These are phyloP conservation scores for Stictonetta naevosa DNA, from an alignment of 2,113 vertebrate genomes.

Conservation along the genomic window DNA sequence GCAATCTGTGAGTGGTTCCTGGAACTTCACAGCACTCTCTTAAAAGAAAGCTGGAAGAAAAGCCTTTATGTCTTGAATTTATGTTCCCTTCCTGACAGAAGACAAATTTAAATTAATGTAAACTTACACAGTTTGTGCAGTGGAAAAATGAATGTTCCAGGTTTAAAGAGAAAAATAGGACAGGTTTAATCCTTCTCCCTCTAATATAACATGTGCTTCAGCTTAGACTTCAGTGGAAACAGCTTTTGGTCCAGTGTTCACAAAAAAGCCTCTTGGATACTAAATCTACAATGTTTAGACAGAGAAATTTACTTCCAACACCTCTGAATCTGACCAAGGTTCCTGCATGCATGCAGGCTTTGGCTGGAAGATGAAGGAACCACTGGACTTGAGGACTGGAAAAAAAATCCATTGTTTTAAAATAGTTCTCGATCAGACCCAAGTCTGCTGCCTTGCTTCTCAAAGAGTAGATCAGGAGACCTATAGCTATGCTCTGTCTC, in stretches of 20 bases:
- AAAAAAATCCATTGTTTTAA: background rate
- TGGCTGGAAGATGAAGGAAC: background rate
- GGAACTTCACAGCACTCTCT: background rate
- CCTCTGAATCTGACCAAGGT: background rate
- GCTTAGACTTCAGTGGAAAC: rapidly evolving
- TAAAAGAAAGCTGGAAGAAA: background rate
- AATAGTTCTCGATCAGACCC: background rate
- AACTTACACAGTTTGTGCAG: background rate
- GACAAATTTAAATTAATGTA: background rate
- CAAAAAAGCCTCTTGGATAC: background rate
- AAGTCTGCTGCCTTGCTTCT: background rate
- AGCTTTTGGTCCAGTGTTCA: background rate
- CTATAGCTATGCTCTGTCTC: background rate
- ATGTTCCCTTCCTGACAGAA: background rate
- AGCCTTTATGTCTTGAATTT: background rate
- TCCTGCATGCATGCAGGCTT: background rate
- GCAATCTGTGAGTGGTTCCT: background rate
- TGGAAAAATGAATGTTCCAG: background rate
- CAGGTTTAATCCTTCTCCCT: background rate
- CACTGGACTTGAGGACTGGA: background rate
- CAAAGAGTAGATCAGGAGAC: background rate
- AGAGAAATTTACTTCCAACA: background rate
- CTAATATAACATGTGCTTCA: background rate
- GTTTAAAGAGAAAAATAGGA: background rate
- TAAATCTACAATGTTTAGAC: background rate